Percentiles rank a stretch among this genome's conserved stretches.
Evolutionary conservation across 2,113 vertebrate genomes (phyloP).

Genomic region (Balaenoptera acutorostrata): DNA sequence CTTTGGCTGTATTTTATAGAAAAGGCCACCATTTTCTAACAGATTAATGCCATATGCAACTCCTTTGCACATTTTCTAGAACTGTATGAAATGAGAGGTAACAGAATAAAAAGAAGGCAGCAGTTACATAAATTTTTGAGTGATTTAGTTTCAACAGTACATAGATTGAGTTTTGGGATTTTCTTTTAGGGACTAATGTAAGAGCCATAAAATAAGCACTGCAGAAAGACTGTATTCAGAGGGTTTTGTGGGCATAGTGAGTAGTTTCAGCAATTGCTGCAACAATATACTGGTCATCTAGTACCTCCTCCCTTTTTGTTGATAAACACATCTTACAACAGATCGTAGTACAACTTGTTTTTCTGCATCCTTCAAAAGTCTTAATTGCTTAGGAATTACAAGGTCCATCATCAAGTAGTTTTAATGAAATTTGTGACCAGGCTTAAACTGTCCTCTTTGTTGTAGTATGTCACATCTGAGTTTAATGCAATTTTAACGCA

Average conservation of each 20-base stretch:
- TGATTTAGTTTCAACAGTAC: no score
- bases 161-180: no score
- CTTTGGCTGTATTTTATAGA: no score
- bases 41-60: no score
- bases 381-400: constrained; percentile 66
- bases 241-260: constrained; percentile 41
- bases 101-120: no score
- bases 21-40: no score
- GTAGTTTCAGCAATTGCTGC: constrained; percentile 58
- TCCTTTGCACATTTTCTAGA: no score
- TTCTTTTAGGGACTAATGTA: no score
- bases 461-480: constrained; percentile 62
- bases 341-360: constrained; percentile 74
- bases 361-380: constrained; percentile 73
- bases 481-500: constrained; percentile 75
- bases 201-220: no score
- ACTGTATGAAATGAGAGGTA: no score
- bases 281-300: constrained; percentile 70
- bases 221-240: not conserved
- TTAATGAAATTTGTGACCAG: constrained; percentile 68
- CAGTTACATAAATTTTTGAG: no score
- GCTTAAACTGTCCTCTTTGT: constrained; percentile 69
- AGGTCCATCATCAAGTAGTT: constrained; percentile 64
- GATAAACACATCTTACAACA: constrained; percentile 73
- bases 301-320: constrained; percentile 54